Evolutionary conservation across 2,797 vertebrate species (phyloP).

Genomic region (Sebastes wilsoni): DNA sequence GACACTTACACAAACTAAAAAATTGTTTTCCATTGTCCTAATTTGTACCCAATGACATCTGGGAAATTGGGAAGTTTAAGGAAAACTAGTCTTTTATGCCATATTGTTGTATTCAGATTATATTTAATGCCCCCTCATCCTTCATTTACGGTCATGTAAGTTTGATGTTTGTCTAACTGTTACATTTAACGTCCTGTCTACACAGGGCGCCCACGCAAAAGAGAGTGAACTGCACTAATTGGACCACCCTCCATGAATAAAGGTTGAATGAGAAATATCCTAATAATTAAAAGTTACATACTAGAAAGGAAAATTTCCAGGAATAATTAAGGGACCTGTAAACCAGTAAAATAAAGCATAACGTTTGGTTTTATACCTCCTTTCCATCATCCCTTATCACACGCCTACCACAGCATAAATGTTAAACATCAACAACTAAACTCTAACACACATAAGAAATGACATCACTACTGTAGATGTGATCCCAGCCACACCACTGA

Average conservation of each 20-base stretch:
- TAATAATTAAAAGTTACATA: not conserved
- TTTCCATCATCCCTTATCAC: not conserved
- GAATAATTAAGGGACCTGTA: not conserved
- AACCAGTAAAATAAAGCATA: not conserved
- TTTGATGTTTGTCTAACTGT: not conserved
- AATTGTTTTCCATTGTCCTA: not conserved
- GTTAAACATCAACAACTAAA: not conserved
- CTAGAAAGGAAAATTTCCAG: not conserved
- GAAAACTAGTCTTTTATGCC: not conserved
- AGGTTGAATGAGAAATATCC: not conserved
- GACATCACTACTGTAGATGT: no score
- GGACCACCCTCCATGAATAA: not conserved
- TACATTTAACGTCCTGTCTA: not conserved
- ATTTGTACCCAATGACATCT: not conserved
- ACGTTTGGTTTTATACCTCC: not conserved
- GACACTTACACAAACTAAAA: no score
- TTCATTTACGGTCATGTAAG: not conserved
- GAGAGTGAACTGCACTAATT: not conserved
- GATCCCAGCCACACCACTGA: no score
- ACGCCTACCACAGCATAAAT: no score
- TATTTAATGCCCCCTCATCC: not conserved
- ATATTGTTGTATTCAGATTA: not conserved
- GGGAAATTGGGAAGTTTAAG: not conserved
- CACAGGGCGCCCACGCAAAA: not conserved
- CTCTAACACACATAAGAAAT: not conserved